Evolutionary conservation across 2,113 vertebrate genomes (phyloP), one percentile per base, ranked within the genome.

Genomic region (Oxyruncus cristatus): DNA sequence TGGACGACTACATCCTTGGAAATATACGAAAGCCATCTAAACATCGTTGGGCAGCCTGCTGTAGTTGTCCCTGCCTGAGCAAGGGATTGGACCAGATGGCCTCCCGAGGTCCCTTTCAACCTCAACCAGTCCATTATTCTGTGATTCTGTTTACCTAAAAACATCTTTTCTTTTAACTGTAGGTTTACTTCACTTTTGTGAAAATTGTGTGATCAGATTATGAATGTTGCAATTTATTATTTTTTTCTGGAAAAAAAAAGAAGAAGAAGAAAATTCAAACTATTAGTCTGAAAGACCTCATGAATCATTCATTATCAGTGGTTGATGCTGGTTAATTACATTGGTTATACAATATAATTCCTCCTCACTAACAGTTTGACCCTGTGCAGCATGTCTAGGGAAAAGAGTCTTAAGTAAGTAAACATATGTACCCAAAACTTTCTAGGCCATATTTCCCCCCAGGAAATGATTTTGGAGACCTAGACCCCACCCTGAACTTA

Each of bases 51-150:
- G 11, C 18, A 74, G 14, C 8, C 68, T 23, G 6, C 4, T 46
- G 4, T 7, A 21, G 2, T 4, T 10, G 1, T 16, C 4, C 11
- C 4, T 47, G 11, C 8, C 24, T 44, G 8, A 63, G 9, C 7
- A 70, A 26, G 6, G 11, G 14, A 37, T 37, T 27, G 14, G 30
- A 37, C 10, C 2, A 35, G 5, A 14, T 15, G 13, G 46, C 9
- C 7, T 33, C 4, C 18, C 56, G 6, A 65, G 6, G 2, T 19
- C 8, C 6, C 4, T 63, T 93, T 14, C 11, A 50, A 11, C 9
- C 5, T 53, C 47, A 63, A 13, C 7, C 5, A 65, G 14, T n/a
- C 4, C 2, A 5, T 44, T 15, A 59, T 70, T 53, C 24, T 71
- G 37, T 41, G 9, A 66, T 39, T 58, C 11, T 44, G 12, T 53